These are phyloP conservation scores for Protobothrops flavoviridis DNA, from an alignment of 2,113 vertebrate genomes.

Conservation along the genomic window DNA sequence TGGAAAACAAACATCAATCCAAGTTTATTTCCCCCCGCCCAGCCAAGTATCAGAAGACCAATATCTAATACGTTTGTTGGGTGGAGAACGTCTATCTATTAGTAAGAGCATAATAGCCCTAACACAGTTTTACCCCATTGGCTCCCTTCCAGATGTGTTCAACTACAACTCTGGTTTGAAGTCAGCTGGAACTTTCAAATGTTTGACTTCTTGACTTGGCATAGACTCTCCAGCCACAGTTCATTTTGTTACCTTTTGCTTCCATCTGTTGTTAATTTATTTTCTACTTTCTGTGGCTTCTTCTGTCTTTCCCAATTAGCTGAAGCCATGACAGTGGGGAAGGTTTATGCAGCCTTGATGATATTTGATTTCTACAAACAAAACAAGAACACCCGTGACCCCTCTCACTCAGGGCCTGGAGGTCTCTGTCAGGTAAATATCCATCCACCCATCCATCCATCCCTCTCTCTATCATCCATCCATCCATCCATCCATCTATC, in stretches of 20 bases:
- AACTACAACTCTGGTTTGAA: not conserved
- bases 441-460: too few species aligned
- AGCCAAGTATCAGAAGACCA: not conserved
- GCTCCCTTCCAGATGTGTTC: not conserved
- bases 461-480: too few species aligned
- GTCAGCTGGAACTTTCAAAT: not conserved
- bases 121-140: not conserved
- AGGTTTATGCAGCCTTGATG: slow-evolving; percentile 95
- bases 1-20: not conserved
- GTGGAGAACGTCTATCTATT: not conserved
- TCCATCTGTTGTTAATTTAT: accelerated
- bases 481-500: too few species aligned
- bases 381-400: slow-evolving; percentile 83
- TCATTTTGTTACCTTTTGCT: not conserved
- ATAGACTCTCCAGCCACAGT: not conserved
- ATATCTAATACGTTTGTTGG: not conserved
- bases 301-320: slow-evolving; percentile 63
- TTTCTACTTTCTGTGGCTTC: not conserved
- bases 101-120: not conserved
- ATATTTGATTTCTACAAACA: slow-evolving; percentile 98
- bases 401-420: slow-evolving; percentile 77
- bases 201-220: not conserved
- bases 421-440: slow-evolving; percentile 73
- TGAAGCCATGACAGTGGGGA: slow-evolving; percentile 94
- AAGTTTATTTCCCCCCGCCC: not conserved